Evolutionary conservation across 2,888 invertebrate genomes (phyloP).

Genomic region (Tetranychus truncatus): DNA sequence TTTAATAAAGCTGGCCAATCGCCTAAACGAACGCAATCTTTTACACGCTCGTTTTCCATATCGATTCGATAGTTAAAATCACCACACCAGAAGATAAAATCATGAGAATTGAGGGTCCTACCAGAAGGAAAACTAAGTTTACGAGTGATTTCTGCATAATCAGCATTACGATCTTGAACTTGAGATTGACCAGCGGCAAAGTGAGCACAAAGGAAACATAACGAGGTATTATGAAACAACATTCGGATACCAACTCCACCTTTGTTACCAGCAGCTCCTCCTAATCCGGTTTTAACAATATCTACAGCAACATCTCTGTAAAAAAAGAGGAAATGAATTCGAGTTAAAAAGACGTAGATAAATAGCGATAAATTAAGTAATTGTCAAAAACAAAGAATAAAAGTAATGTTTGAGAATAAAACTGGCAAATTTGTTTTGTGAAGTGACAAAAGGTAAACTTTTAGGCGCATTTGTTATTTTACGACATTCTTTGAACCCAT

Average conservation of each 20-base stretch:
- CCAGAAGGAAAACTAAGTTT: constrained; percentile 72
- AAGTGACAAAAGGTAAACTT: too few species aligned
- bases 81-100: constrained; percentile 98
- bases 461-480: too few species aligned
- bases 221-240: constrained; percentile 71
- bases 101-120: constrained; percentile 74
- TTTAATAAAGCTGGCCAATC: constrained; percentile 56
- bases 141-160: constrained; percentile 82
- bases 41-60: constrained; percentile 79
- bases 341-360: not conserved
- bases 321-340: not conserved
- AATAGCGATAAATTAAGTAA: not conserved
- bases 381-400: too few species aligned
- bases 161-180: constrained; percentile 79
- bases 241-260: constrained; percentile 84
- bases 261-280: constrained; percentile 93
- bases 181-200: constrained; percentile 98
- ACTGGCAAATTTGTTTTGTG: too few species aligned
- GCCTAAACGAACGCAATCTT: constrained; percentile 55
- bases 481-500: too few species aligned
- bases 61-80: constrained; percentile 90
- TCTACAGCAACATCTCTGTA: constrained; percentile 71
- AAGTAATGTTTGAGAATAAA: too few species aligned
- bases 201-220: constrained; percentile 96
- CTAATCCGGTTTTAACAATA: constrained; percentile 91